Base-by-base conservation (phyloP, 2,888 invertebrate species). In the Magallana nippona region DNA sequence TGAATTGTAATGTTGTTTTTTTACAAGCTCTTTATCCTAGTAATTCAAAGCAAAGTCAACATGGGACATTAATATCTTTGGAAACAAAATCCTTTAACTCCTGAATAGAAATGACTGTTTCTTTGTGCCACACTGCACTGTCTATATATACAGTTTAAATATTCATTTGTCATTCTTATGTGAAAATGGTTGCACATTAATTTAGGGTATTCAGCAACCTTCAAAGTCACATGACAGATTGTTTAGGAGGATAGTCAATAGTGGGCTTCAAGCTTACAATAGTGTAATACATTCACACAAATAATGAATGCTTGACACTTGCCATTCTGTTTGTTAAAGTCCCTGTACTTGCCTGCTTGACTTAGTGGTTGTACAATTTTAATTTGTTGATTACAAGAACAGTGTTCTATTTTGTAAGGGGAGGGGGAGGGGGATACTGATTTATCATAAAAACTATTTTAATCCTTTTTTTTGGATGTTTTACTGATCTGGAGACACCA, bases 131-230 rank as follows among this genome's bases (percentile, higher is more conserved):
- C 27, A 22, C 27, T 27, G 32, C 22, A 71, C 15, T 15, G 71
- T 71, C 71, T 15, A n/a, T 19, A 60, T 60, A 17, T 19, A 60
- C 60, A 60, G n/a, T 60, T 17, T 10, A 32, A 13, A 71, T 71
- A 32, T 27, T 27, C 2, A 27, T 71, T 71, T 71, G 71, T 15
- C 15, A 13, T 71, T 15, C 71, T 32, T 32, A 27, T 71, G 71
- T 71, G 71, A 60, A 60, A 60, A 60, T 15, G 60, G 60, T 11
- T 60, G 60, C 60, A 60, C 60, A n/a, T n/a, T 60, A 60, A 60
- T 60, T 60, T 60, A 60, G n/a, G 60, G n/a, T 60, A 15, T 60
- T 60, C 60, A 60, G n/a, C 17, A n/a, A n/a, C 17, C 1, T 8
- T 15, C n/a, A 15, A 60, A n/a, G 17, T 60, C n/a, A 17, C 60